Evolutionary conservation across 2,797 vertebrate genomes (phyloP), one percentile per base, ranked within the genome.

Genomic region (Poeciliopsis presidionis): DNA sequence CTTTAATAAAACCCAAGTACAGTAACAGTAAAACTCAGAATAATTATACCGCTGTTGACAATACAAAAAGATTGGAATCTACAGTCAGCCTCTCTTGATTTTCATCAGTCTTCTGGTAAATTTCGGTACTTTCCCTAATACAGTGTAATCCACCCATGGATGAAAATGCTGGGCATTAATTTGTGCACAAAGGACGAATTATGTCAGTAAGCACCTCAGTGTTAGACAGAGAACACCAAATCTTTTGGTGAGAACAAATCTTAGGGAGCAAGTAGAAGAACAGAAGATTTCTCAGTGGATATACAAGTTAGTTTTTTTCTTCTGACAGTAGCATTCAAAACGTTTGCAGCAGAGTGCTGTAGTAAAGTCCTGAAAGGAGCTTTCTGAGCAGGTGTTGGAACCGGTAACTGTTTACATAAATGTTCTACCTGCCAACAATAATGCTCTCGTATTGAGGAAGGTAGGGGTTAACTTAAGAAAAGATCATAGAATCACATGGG

Each of bases 401-500:
- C 61, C 81, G 74, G 65, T 83, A 61, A 49, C 25, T 85, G 77
- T 83, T 70, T 87, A 89, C 81, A 76, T 81, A 86, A 84, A 82
- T 77, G 77, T 74, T 76, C 77, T 59, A 77, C 74, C 85, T 89
- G 75, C 75, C 70, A 74, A 55, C 20, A 72, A 69, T 14, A 77
- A 83, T 25, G 9, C 72, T 79, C 28, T 81, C 1, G 46, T 76
- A 25, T 71, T 57, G 45, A 69, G 61, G 30, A 79, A 75, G 28
- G 59, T 80, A 55, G 51, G 53, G 80, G 77, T 86, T 13, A 1
- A 51, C 59, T 73, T 1, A 7, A 46, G 67, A 75, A 46, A 79
- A 80, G 79, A 63, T 84, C 45, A 77, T 63, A 16, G 74, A 84
- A 84, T 90, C 88, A 91, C 89, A 83, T 86, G 89, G 63, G 73